These are phyloP conservation scores for Ciconia nigra DNA, from an alignment of 2,797 vertebrate genomes.

Conservation along the genomic window DNA sequence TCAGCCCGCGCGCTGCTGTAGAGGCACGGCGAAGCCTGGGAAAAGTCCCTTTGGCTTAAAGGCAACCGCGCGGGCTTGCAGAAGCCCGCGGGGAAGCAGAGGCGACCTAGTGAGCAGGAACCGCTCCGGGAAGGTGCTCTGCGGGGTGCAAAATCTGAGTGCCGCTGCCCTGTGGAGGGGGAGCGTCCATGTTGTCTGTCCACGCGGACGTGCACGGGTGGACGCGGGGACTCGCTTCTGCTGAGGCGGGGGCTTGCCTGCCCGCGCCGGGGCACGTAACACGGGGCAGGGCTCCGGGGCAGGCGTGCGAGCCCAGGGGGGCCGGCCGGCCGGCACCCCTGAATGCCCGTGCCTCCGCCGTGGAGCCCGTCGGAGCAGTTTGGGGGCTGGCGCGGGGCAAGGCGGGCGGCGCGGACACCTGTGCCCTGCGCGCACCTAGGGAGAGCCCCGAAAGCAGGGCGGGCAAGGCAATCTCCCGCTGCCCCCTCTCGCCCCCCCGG, in stretches of 20 bases:
- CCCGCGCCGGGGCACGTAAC: not conserved
- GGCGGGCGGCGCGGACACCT: not conserved
- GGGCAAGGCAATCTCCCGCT: not conserved
- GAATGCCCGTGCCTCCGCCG: not conserved
- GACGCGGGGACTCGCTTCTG: not conserved
- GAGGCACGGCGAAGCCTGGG: not conserved
- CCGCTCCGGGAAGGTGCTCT: not conserved
- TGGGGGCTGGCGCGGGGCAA: not conserved
- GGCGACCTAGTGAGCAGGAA: not conserved
- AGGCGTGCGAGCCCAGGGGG: not conserved
- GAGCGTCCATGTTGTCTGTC: not conserved
- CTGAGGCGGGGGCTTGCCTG: not conserved
- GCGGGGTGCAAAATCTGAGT: accelerated
- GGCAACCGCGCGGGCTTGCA: not conserved
- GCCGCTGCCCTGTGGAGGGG: not conserved
- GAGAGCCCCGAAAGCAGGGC: not conserved
- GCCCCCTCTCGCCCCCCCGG: not conserved
- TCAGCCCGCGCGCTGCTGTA: not conserved
- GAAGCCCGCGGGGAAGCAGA: not conserved
- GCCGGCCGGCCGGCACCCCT: not conserved
- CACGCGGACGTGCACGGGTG: not conserved
- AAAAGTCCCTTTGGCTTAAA: not conserved
- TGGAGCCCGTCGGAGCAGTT: not conserved
- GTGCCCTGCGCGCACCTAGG: not conserved
- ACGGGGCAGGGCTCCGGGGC: not conserved